Conservation (phyloP, 2,797 vertebrate species). For the Protosalanx chinensis region DNA sequence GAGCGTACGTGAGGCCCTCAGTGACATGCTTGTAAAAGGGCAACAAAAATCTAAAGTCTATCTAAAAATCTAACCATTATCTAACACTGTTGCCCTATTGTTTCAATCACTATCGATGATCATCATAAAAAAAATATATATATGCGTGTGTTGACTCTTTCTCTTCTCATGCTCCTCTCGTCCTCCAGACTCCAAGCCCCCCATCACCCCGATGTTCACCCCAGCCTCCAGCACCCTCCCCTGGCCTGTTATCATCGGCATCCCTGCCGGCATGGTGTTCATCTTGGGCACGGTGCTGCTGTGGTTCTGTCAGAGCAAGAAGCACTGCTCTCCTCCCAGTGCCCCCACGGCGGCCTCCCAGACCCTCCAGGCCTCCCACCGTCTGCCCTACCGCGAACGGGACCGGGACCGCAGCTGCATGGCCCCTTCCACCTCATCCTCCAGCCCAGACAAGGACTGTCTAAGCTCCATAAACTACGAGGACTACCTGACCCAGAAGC, state of each 20-base stretch:
- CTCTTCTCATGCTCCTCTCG: slow-evolving; percentile 3
- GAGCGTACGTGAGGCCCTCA: too few relatives aligned
- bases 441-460: slow-evolving; percentile 85
- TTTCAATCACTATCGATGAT: too few relatives aligned
- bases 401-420: slow-evolving; percentile 60
- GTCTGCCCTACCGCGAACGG: slow-evolving; percentile 62
- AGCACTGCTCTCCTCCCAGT: slow-evolving; percentile 79
- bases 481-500: slow-evolving; percentile 84
- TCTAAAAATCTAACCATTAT: too few relatives aligned
- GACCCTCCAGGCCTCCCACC: slow-evolving; percentile 61
- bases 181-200: slow-evolving; percentile 86
- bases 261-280: slow-evolving; percentile 92
- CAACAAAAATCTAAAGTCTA: too few relatives aligned
- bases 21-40: too few relatives aligned
- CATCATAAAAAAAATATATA: background rate
- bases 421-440: slow-evolving; percentile 33
- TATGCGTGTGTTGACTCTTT: slow-evolving; percentile 14
- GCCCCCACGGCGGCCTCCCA: slow-evolving; percentile 57
- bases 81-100: too few relatives aligned
- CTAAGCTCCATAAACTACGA: slow-evolving; percentile 84
- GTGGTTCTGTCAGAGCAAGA: slow-evolving; percentile 96
- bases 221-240: slow-evolving; percentile 83
- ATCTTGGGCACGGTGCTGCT: slow-evolving; percentile 92
- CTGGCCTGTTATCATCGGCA: slow-evolving; percentile 97
- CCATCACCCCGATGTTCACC: slow-evolving; percentile 75